phyloP scores from a whole-genome alignment of 2,888 invertebrate genomes.

The Flexamia atlantica region DNA sequence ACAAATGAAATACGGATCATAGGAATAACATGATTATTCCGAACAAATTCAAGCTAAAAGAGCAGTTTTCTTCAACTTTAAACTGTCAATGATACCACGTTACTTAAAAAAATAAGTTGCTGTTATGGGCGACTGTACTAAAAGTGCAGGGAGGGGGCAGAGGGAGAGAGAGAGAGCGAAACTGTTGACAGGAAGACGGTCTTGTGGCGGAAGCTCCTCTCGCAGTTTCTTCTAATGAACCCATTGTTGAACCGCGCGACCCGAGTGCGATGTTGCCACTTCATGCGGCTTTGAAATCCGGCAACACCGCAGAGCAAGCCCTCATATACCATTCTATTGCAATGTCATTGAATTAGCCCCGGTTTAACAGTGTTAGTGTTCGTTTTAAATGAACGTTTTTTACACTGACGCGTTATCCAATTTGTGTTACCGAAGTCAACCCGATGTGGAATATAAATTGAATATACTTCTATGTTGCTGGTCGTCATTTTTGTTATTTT shows the following conservation, averaged over 20 bases:
- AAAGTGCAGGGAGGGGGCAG: constrained; percentile 44
- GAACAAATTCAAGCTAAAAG: too few species aligned
- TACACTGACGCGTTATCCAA: constrained; percentile 52
- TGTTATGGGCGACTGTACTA: constrained; percentile 5
- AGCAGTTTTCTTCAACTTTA: too few species aligned
- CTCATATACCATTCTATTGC: constrained; percentile 49
- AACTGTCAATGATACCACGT: too few species aligned
- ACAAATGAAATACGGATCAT: too few species aligned
- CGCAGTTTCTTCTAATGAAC: constrained; percentile 60
- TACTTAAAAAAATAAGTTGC: constrained; percentile 10
- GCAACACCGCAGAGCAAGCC: constrained; percentile 37
- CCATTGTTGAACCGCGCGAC: constrained; percentile 58
- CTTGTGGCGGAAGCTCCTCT: constrained; percentile 48
- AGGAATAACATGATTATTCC: too few species aligned
- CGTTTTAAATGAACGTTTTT: constrained; percentile 57
- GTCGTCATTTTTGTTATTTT: too few species aligned
- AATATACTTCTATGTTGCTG: constrained; percentile 30
- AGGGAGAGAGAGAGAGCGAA: constrained; percentile 54
- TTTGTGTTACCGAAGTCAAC: constrained; percentile 30
- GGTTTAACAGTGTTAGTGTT: constrained; percentile 47
- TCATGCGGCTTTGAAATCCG: constrained; percentile 44
- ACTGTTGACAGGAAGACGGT: constrained; percentile 56
- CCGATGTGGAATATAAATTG: constrained; percentile 41
- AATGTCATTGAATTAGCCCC: constrained; percentile 53
- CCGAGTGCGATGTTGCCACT: constrained; percentile 50